phyloP scores from a whole-genome alignment of 2,797 vertebrate species.

The Microctenopoma lineatum region DNA sequence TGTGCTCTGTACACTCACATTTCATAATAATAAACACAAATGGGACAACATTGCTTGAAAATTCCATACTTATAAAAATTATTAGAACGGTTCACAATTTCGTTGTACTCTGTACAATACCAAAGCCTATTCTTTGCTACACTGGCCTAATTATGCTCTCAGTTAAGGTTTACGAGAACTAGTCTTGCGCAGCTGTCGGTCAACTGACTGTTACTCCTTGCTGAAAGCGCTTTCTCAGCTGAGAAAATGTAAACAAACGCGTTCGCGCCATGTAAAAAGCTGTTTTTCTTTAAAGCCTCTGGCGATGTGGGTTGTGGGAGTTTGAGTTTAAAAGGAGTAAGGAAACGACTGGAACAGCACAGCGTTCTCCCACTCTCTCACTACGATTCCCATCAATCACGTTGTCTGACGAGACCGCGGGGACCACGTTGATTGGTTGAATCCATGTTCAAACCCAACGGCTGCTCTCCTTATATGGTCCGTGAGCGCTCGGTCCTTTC shows the following conservation, averaged over 20 bases:
- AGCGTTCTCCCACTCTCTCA: constrained; percentile 10
- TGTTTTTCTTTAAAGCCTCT: constrained; percentile 56
- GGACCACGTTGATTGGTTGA: constrained; percentile 71
- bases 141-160: background rate
- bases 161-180: background rate
- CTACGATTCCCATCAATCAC: constrained; percentile 77
- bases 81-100: no score
- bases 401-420: constrained; percentile 12
- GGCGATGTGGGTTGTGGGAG: constrained; percentile 58
- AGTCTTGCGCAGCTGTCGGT: background rate
- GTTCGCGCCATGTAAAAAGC: constrained; percentile 78
- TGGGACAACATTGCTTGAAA: background rate
- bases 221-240: constrained; percentile 24
- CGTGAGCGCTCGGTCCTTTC: constrained; percentile 60
- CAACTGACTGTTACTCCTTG: background rate
- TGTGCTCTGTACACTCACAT: no score
- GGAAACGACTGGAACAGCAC: background rate
- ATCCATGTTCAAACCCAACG: constrained; percentile 75
- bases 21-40: no score
- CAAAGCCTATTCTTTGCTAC: no score
- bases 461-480: constrained; percentile 81
- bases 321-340: constrained; percentile 43
- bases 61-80: no score
- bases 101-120: no score
- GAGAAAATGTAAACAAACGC: constrained; percentile 79